These are phyloP conservation scores for Thamnaconus septentrionalis DNA, from an alignment of 2,113 vertebrate species.

Conservation along the genomic window DNA sequence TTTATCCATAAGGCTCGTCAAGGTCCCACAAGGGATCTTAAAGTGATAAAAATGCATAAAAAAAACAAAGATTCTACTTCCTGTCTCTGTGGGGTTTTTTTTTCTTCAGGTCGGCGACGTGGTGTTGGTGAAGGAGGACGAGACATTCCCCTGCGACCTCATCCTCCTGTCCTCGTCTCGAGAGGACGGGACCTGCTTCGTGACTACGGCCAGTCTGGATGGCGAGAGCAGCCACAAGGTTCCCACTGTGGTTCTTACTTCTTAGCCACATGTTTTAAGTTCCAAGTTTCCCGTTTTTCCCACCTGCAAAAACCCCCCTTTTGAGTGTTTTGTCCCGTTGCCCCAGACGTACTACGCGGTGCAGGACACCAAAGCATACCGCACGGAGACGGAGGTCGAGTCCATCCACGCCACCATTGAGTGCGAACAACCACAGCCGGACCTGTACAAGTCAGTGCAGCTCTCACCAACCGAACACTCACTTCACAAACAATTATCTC, in stretches of 20 bases:
- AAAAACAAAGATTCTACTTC: not conserved
- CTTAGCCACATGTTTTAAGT: not conserved
- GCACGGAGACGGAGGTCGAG: conserved; percentile 84
- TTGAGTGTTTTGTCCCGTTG: not conserved
- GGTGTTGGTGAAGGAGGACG: conserved; percentile 90
- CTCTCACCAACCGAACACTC: not conserved
- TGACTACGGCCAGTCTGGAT: conserved; percentile 95
- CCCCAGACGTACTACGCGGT: conserved; percentile 91
- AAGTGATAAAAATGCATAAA: not conserved
- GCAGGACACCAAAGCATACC: conserved; percentile 95
- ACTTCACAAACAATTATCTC: not conserved
- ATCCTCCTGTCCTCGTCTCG: conserved; percentile 91
- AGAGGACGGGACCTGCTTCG: conserved; percentile 91
- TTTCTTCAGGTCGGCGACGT: conserved; percentile 90
- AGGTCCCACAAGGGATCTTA: too few species aligned
- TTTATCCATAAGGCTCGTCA: too few species aligned
- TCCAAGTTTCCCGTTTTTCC: not conserved
- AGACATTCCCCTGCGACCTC: conserved; percentile 95
- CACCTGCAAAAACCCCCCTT: conserved; percentile 15
- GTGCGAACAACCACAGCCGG: conserved; percentile 97
- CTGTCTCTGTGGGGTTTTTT: not conserved
- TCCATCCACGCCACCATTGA: conserved; percentile 91
- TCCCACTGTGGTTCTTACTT: not conserved
- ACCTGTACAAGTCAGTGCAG: conserved; percentile 92
- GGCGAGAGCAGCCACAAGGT: conserved; percentile 98